phyloP scores from a whole-genome alignment of 2,797 vertebrate species.

The Fistularia tabacaria region DNA sequence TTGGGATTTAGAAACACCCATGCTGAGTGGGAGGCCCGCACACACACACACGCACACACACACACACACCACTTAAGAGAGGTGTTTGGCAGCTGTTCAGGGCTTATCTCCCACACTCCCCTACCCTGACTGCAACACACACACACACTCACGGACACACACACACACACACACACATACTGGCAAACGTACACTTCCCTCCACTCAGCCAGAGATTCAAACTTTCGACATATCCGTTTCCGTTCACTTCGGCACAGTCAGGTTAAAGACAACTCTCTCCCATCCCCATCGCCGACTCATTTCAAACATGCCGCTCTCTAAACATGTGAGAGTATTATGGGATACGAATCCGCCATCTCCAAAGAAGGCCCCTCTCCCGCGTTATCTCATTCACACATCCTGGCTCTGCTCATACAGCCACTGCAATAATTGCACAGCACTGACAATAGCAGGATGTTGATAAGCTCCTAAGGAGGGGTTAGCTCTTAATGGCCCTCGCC shows the following conservation, averaged over 20 bases:
- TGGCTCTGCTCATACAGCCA: constrained; percentile 28
- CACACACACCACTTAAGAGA: constrained; percentile 27
- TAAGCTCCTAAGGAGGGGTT: constrained; percentile 40
- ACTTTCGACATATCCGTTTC: too few species aligned
- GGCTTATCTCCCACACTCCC: constrained; percentile 66
- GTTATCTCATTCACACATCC: constrained; percentile 57
- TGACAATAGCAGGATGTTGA: constrained; percentile 38
- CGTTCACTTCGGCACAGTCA: too few species aligned
- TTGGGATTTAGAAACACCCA: constrained; percentile 56
- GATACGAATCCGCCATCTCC: constrained; percentile 47
- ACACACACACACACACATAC: constrained; percentile 28
- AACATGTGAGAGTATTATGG: constrained; percentile 15
- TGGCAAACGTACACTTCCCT: constrained; percentile 26
- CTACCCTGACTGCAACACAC: constrained; percentile 55
- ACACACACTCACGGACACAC: constrained; percentile 36
- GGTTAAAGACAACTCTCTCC: neutral
- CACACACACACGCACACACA: constrained; percentile 27
- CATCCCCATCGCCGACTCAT: neutral
- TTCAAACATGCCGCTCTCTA: neutral
- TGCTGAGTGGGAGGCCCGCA: constrained; percentile 42
- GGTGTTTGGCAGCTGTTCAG: constrained; percentile 74
- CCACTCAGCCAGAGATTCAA: constrained; percentile 3
- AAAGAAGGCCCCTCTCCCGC: constrained; percentile 51
- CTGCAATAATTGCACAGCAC: constrained; percentile 33
- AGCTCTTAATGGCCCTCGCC: constrained; percentile 13